These are phyloP conservation scores for Tachina lurida DNA, from an alignment of 2,888 invertebrate genomes.

Conservation along the genomic window DNA sequence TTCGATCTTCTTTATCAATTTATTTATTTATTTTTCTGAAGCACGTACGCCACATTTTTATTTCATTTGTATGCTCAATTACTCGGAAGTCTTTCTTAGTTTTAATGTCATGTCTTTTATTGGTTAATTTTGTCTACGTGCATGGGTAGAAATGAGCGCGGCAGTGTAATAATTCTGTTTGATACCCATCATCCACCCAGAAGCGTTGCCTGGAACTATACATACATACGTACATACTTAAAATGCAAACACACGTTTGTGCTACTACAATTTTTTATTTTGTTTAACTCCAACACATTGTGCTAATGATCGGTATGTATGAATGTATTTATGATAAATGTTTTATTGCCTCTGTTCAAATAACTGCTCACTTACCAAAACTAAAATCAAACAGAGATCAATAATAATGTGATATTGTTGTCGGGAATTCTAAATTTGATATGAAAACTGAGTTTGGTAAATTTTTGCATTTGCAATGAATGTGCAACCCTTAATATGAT, in stretches of 20 bases:
- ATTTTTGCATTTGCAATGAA: background rate
- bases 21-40: background rate
- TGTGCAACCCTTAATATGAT: background rate
- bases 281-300: background rate
- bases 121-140: constrained; percentile 58
- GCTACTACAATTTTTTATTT: background rate
- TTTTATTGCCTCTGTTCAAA: background rate
- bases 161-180: background rate
- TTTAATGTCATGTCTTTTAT: constrained; percentile 62
- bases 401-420: background rate
- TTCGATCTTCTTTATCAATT: background rate
- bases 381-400: background rate
- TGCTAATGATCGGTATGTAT: background rate
- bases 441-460: background rate
- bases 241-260: background rate
- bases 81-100: constrained; percentile 61
- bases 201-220: constrained; percentile 21
- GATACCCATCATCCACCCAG: background rate
- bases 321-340: background rate
- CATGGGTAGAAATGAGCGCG: background rate
- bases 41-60: constrained; percentile 54
- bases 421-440: background rate
- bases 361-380: background rate
- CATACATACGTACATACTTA: too few species aligned
- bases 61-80: constrained; percentile 36